A percentile compares a stretch with the other conserved stretches of the same genome.
These are phyloP conservation scores for Neolamprologus toae DNA, from an alignment of 2,113 vertebrate species.

Conservation along the genomic window DNA sequence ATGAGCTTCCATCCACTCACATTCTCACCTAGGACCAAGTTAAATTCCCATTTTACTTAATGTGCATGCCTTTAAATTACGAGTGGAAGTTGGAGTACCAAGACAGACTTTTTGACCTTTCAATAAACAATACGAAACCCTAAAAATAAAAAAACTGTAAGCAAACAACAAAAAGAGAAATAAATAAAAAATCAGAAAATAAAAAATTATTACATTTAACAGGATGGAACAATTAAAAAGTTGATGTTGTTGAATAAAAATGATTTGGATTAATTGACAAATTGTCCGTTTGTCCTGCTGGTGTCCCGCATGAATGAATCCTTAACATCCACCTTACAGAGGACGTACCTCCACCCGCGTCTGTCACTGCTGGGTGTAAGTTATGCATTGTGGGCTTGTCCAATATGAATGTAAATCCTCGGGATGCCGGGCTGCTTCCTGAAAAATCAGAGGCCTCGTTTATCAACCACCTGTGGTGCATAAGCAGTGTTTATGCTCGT, in stretches of 20 bases:
- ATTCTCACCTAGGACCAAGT: fast-evolving
- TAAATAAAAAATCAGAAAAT: fast-evolving
- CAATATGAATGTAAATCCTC: not conserved
- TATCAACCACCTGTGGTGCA: not conserved
- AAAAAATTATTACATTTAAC: not conserved
- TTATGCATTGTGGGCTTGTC: not conserved
- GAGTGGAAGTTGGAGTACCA: not conserved
- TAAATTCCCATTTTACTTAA: not conserved
- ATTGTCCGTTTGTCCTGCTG: not conserved
- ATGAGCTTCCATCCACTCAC: not conserved
- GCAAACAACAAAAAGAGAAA: fast-evolving
- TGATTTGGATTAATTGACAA: not conserved
- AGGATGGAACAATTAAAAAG: not conserved
- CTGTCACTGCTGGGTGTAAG: not conserved
- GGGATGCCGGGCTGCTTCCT: fast-evolving
- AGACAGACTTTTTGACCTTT: not conserved
- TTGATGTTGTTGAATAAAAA: not conserved
- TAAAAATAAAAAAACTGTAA: fast-evolving
- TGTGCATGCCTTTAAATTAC: fast-evolving
- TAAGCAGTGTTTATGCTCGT: not conserved
- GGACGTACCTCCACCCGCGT: too few species aligned
- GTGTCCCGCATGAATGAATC: not conserved
- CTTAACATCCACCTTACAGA: not conserved
- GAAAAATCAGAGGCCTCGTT: not conserved
- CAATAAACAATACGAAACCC: not conserved